A percentile compares a stretch with the other conserved stretches of the same genome.
Conservation (phyloP, 2,888 invertebrate species). For the Adineta ricciae region DNA sequence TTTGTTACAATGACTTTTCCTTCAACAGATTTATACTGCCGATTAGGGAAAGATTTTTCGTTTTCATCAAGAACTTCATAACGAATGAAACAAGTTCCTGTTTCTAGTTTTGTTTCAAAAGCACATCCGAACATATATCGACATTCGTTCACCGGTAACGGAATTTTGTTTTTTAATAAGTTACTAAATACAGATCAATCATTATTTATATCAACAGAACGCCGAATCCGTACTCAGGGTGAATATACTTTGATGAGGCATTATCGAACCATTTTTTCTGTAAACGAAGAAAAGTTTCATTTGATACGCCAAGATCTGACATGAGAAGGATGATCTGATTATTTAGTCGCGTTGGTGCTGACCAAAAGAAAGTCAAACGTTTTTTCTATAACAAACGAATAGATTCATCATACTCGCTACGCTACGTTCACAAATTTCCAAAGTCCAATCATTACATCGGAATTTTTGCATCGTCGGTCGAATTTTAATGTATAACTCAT, state of each 20-base stretch:
- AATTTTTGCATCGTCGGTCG: conserved; percentile 30
- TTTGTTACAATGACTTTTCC: not conserved
- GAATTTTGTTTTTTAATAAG: not conserved
- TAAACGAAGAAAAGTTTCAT: not conserved
- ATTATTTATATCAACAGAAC: not conserved
- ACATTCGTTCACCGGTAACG: not conserved
- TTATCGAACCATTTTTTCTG: not conserved
- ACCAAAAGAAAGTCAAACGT: too few relatives aligned
- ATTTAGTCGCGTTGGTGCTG: not conserved
- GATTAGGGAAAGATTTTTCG: not conserved
- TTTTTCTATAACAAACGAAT: too few relatives aligned
- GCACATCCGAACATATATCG: not conserved
- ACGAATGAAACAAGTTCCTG: not conserved
- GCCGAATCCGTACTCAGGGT: not conserved
- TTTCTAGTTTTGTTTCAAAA: not conserved
- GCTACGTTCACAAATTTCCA: not conserved
- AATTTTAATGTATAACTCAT: conserved; percentile 17
- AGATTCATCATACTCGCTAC: not conserved
- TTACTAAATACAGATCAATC: not conserved
- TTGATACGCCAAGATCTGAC: not conserved
- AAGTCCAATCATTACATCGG: not conserved
- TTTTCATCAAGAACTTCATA: not conserved
- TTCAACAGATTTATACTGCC: not conserved
- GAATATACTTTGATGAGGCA: not conserved
- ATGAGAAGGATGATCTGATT: not conserved